Conservation (phyloP, 1,140 invertebrate genomes). For the Zaprionus inermis region DNA sequence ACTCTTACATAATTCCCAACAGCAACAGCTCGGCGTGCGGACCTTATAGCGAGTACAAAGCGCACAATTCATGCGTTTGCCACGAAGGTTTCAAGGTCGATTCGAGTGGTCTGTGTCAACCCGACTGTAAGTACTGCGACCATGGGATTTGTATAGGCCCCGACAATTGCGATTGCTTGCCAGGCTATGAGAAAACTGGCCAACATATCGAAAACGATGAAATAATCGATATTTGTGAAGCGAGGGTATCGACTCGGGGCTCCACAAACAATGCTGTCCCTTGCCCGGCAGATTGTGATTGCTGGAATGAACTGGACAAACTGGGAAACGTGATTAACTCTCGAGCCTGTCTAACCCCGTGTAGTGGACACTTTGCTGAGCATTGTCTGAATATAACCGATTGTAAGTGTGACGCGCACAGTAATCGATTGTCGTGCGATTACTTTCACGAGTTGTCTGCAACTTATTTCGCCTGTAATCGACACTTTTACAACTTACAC, state of each 20-base stretch:
- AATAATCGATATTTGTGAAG: background rate
- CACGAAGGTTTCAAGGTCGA: background rate
- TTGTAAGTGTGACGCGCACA: background rate
- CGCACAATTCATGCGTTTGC: background rate
- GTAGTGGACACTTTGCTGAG: background rate
- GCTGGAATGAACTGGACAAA: slow-evolving; percentile 1
- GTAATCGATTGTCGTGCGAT: slow-evolving; percentile 2
- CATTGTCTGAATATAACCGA: background rate
- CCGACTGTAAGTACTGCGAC: background rate
- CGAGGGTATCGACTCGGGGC: background rate
- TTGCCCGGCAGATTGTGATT: background rate
- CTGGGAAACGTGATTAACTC: background rate
- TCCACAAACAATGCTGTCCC: background rate
- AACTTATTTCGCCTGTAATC: background rate
- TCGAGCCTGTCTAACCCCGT: background rate
- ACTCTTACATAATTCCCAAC: background rate
- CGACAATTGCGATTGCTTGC: background rate
- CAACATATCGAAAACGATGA: background rate
- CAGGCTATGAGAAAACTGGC: background rate
- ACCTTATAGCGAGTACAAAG: background rate
- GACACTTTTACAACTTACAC: background rate
- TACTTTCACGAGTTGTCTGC: background rate
- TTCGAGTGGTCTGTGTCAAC: background rate
- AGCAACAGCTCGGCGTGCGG: background rate
- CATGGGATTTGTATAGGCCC: background rate